These are phyloP conservation scores for Aporophyla nigra DNA, from an alignment of 2,888 invertebrate species.

Conservation along the genomic window DNA sequence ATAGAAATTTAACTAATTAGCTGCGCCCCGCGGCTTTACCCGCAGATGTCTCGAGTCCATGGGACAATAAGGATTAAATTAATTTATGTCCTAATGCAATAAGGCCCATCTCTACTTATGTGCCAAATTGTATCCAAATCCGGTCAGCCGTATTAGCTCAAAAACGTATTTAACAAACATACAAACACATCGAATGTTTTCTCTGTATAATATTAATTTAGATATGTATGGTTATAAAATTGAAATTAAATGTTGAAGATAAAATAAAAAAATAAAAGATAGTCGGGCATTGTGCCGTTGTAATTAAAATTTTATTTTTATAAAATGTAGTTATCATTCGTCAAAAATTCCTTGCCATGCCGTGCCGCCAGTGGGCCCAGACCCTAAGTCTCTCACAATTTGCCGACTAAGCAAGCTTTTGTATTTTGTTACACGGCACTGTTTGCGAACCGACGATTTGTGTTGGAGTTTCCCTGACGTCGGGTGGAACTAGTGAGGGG, in stretches of 20 bases:
- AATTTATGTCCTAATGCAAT: too few species aligned
- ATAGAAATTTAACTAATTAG: neutral
- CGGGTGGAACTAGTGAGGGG: neutral
- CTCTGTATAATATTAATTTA: too few species aligned
- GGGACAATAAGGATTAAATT: too few species aligned
- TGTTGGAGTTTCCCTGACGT: constrained; percentile 22
- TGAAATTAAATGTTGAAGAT: neutral
- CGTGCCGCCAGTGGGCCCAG: neutral
- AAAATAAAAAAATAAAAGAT: too few species aligned
- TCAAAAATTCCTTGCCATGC: neutral
- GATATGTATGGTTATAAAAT: neutral
- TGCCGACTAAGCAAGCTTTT: constrained; percentile 23
- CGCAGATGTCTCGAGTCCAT: too few species aligned
- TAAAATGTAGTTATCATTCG: neutral
- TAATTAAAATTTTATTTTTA: neutral
- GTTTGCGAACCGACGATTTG: constrained; percentile 29
- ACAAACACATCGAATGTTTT: too few species aligned
- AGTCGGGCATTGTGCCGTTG: neutral
- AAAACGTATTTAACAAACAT: too few species aligned
- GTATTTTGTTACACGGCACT: constrained; percentile 15
- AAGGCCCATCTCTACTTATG: too few species aligned
- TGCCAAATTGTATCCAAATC: too few species aligned
- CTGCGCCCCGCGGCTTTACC: too few species aligned
- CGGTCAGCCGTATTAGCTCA: too few species aligned
- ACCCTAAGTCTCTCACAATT: constrained; percentile 8